Base-by-base conservation (phyloP, 2,113 vertebrate genomes). In the Actenoides lindsayi region DNA sequence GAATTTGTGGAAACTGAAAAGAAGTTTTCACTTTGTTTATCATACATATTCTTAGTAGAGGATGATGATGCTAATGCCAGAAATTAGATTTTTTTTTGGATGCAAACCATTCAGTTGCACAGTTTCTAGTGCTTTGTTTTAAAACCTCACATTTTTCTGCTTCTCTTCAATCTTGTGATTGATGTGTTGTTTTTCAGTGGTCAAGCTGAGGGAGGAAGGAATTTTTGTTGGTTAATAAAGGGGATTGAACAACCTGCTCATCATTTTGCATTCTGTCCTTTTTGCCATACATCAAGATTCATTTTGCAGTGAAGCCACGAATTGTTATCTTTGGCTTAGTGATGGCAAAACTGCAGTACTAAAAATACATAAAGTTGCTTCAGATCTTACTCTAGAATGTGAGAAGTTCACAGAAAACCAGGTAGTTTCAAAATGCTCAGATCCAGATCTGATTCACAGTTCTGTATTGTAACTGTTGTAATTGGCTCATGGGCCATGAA, bases 11-110 rank as follows among this genome's bases (percentile, higher is more conserved):
- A 67, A 75, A 37, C 5, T 9, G 16, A 35, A 85, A 42, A 11
- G 14, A 25, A 10, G 5, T 9, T 63, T 80, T 65, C 1, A 2
- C 24, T 86, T 70, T 28, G 15, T 35, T 69, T 11, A 5, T 67
- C 0, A 0, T 44, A 2, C 8, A 2, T 57, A 5, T 13, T 35
- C 16, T 53, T 57, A 53, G 33, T 39, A 25, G 27, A 48, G 10
- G 48, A 33, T 28, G 39, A 18, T 54, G 11, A 13, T 59, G n/a
- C 20, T 51, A 25, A 42, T n/a, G 13, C 13, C 33, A 33, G 4
- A 39, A 75, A 31, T 1, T 6, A 50, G 31, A 39, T 31, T 12
- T 25, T 51, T 50, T 23, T 64, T 56, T 71, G 14, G 18, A 37
- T 64, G 15, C 3, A 62, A 17, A 75, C 30, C 13, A 27, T 41